A percentile compares a stretch with the other conserved stretches of the same genome.
phyloP scores from a whole-genome alignment of 2,888 invertebrate genomes.

The Toxonevra muliebris region DNA sequence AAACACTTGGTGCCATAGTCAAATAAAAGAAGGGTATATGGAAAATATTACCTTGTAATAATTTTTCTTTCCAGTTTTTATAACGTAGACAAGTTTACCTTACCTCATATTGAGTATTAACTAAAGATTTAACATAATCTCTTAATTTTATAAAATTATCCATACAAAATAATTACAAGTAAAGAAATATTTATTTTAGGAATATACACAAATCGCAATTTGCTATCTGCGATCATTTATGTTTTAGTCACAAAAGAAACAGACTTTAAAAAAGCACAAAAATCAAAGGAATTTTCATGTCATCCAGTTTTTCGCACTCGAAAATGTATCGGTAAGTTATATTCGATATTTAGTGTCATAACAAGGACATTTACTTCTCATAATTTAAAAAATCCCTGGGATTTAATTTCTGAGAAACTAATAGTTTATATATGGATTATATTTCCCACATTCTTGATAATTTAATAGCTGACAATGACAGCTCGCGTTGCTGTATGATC shows the following conservation, averaged over 20 bases:
- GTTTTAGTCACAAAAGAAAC: slow-evolving; percentile 51
- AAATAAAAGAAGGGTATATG: too few relatives aligned
- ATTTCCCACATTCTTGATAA: too few relatives aligned
- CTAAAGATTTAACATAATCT: not conserved
- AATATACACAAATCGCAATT: slow-evolving; percentile 56
- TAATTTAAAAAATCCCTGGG: too few relatives aligned
- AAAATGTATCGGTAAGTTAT: slow-evolving; percentile 56
- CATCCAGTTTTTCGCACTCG: slow-evolving; percentile 59
- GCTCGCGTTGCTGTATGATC: slow-evolving; percentile 57
- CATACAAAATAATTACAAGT: too few relatives aligned
- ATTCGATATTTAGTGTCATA: not conserved
- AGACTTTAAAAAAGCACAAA: slow-evolving; percentile 36
- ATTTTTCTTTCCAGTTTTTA: too few relatives aligned
- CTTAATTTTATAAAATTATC: not conserved
- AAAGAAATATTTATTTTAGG: slow-evolving; percentile 42
- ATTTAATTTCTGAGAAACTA: too few relatives aligned
- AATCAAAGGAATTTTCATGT: slow-evolving; percentile 46
- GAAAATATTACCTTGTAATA: too few relatives aligned
- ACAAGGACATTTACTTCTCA: not conserved
- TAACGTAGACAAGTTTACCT: too few relatives aligned
- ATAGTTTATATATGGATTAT: too few relatives aligned
- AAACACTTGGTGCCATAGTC: too few relatives aligned
- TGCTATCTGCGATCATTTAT: slow-evolving; percentile 56
- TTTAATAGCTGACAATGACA: slow-evolving; percentile 38
- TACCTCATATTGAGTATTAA: too few relatives aligned